Evolutionary conservation across 2,113 vertebrate species (phyloP), one percentile per base, ranked within the genome.

Genomic region (Podarcis cretensis): DNA sequence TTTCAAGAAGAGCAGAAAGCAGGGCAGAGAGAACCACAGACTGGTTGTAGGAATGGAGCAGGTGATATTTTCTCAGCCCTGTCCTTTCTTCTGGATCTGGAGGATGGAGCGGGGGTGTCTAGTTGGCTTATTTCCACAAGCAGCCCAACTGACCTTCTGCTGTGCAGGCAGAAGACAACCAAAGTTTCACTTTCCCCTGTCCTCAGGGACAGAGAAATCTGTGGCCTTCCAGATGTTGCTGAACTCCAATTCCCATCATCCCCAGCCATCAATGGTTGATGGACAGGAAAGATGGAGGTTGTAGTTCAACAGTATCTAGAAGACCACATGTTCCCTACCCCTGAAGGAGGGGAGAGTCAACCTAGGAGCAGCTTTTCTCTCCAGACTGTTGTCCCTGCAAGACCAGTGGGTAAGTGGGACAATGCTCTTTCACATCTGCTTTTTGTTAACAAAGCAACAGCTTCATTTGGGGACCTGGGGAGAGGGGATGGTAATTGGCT

Each of bases 401-500:
- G 21, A 20, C 78, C 66, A 27, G 20, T 25, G 89, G 88, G 68
- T 63, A 37, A 63, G 69, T 1, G 69, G 91, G 75, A 79, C 83
- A 54, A 12, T 57, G 73, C 81, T 73, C 27, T 48, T 30, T 71
- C 92, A 95, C 95, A 94, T 95, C 94, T 96, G 94, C n/a, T 83
- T 75, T 90, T 94, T 27, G 84, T 96, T 96, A 96, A 90, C 54
- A 25, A 77, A 75, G 81, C 92, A 87, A 74, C 40, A 77, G 89
- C 92, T 94, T 92, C 92, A 69, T 91, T 92, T 69, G 80, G 85
- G 73, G 85, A 80, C 27, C 21, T 7, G 81, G 80, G 86, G 54
- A 83, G 83, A 48, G 85, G 92, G 83, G 71, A 30, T 35, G 82
- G 83, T 95, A 95, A 96, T 94, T 95, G 95, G 90, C 94, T 95